Evolutionary conservation across 2,797 vertebrate genomes (phyloP).

Genomic region (Alfaro cultratus): DNA sequence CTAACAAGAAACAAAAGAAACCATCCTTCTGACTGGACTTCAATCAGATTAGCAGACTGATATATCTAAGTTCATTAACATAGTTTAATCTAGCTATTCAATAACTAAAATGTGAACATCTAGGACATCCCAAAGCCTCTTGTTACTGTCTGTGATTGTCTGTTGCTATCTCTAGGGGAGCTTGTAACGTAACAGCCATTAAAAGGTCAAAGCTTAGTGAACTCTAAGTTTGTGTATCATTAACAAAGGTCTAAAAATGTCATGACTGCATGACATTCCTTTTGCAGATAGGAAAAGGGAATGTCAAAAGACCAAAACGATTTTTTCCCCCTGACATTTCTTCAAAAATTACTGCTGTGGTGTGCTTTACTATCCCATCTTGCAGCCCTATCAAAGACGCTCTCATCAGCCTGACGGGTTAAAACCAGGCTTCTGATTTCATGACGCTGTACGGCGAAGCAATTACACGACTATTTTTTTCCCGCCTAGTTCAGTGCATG

Average conservation of each 20-base stretch:
- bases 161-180: constrained; percentile 40
- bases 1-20: not conserved
- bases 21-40: not conserved
- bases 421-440: constrained; percentile 47
- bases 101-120: constrained; percentile 35
- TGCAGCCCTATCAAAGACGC: constrained; percentile 18
- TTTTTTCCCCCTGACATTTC: constrained; percentile 40
- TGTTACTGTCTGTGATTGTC: constrained; percentile 36
- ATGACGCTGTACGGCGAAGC: constrained; percentile 38
- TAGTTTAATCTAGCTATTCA: not conserved
- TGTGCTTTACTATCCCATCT: constrained; percentile 13
- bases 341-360: constrained; percentile 15
- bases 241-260: constrained; percentile 69
- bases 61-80: not conserved
- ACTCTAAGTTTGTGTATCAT: constrained; percentile 48
- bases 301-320: constrained; percentile 17
- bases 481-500: constrained; percentile 48
- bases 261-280: constrained; percentile 35
- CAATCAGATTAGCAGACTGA: not conserved
- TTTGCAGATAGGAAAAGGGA: constrained; percentile 27
- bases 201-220: constrained; percentile 71
- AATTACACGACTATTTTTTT: constrained; percentile 48
- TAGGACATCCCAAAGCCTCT: constrained; percentile 29
- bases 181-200: constrained; percentile 46
- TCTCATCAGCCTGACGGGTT: constrained; percentile 38